Evolutionary conservation across 2,888 invertebrate genomes (phyloP).

Genomic region (Adineta ricciae): DNA sequence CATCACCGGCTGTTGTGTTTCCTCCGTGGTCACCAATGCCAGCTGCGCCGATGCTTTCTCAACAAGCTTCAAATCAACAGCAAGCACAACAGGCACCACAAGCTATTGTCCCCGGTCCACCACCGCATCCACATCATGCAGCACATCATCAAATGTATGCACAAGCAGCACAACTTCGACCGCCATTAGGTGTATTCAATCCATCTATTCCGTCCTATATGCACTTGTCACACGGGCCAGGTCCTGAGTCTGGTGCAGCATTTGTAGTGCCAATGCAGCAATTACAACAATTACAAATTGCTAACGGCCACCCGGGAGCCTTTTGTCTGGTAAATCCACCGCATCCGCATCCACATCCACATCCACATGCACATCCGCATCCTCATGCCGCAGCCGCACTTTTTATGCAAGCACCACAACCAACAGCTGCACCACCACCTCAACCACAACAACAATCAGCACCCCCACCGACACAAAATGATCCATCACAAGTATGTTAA

Average conservation of each 20-base stretch:
- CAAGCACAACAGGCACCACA: not conserved
- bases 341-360: not conserved
- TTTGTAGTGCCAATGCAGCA: not conserved
- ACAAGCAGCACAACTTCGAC: not conserved
- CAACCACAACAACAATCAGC: not conserved
- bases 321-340: not conserved
- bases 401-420: not conserved
- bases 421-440: not conserved
- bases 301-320: not conserved
- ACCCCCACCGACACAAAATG: not conserved
- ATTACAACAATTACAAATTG: not conserved
- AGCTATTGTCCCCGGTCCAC: not conserved
- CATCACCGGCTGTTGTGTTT: not conserved
- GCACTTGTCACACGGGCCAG: not conserved
- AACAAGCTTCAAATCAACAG: not conserved
- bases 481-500: slow-evolving; percentile 13
- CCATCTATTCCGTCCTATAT: not conserved
- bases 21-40: not conserved
- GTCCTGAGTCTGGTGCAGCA: not conserved
- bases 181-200: not conserved
- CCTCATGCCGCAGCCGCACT: not conserved
- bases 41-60: not conserved
- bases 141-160: not conserved
- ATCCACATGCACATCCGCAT: not conserved
- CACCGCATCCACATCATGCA: not conserved